Base-by-base conservation (phyloP, 2,888 invertebrate species). In the Idaea dimidiata region DNA sequence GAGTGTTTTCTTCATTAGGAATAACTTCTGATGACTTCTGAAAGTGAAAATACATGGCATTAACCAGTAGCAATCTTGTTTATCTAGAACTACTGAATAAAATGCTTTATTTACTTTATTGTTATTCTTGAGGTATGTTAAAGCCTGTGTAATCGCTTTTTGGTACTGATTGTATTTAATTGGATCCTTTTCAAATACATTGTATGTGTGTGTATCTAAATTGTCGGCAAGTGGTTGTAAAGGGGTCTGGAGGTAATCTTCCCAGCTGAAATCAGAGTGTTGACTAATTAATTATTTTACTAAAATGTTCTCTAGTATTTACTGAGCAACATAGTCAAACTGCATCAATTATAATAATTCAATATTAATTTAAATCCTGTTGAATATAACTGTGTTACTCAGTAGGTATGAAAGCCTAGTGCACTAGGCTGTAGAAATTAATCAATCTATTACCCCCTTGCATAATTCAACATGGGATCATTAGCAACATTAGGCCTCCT, bases 171-270 rank as follows among this genome's bases (percentile, higher is more conserved):
- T 95, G 87, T 99, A 99, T 85, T 99, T 99, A 2, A 98, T 94
- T 14, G 98, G 98, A 93, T 99, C 99, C 81, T 97, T 97, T 88
- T 99, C 99, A 91, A 99, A 99, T 18, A 98, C 96, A 93, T 99
- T 99, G 83, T 99, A 99, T 0, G 99, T 98, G 77, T 97, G 96
- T 14, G 97, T 97, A 84, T 99, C 99, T 65, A 99, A 93, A 88
- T 99, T 98, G 81, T 99, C 99, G 81, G 97, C 96, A 6, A 99
- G 89, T 0, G 99, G 99, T 89, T 99, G 98, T 59, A 99, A 89
- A 3, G 98, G 97, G 74, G 95, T 96, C 88, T 99, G 99, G 6
- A 99, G 93, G 75, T 96, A 96, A 86, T 99, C 99, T 89, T 99
- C 99, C 92, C 97, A 99, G 0, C 98, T 97, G 74, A 58, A 82